Evolutionary conservation across 2,113 vertebrate species (phyloP).

Genomic region (Electrona antarctica): DNA sequence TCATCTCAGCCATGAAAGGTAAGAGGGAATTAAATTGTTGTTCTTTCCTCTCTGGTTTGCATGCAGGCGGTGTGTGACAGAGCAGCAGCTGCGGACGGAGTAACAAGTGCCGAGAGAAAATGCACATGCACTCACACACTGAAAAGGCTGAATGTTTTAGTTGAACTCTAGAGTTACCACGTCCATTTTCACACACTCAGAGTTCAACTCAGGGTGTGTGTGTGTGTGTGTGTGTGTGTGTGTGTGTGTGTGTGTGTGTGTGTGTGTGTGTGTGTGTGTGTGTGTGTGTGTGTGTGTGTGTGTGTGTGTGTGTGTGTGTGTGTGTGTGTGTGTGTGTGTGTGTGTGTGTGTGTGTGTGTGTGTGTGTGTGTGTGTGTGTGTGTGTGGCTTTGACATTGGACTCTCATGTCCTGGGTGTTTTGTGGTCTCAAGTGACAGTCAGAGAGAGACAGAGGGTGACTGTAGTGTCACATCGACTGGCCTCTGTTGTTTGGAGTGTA

Average conservation of each 20-base stretch:
- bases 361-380: background rate
- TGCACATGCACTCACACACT: too few species aligned
- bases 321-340: background rate
- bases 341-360: background rate
- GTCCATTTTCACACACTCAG: too few species aligned
- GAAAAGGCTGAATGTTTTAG: too few species aligned
- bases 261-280: background rate
- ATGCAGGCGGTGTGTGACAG: too few species aligned
- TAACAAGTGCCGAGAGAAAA: background rate
- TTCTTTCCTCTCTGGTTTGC: background rate
- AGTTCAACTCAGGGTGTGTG: background rate
- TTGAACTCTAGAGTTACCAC: too few species aligned
- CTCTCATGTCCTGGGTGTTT: too few species aligned
- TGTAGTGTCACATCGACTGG: too few species aligned
- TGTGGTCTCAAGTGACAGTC: too few species aligned
- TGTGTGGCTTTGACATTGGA: background rate
- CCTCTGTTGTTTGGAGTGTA: too few species aligned
- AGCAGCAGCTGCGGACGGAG: too few species aligned
- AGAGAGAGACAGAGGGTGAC: background rate
- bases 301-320: background rate
- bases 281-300: slow-evolving; percentile 1
- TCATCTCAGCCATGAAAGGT: slow-evolving; percentile 93
- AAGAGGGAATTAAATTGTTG: slow-evolving; percentile 38
- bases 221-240: background rate
- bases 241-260: slow-evolving; percentile 1